Evolutionary conservation across 2,888 invertebrate genomes (phyloP).

Genomic region (Drosophila barbarae): DNA sequence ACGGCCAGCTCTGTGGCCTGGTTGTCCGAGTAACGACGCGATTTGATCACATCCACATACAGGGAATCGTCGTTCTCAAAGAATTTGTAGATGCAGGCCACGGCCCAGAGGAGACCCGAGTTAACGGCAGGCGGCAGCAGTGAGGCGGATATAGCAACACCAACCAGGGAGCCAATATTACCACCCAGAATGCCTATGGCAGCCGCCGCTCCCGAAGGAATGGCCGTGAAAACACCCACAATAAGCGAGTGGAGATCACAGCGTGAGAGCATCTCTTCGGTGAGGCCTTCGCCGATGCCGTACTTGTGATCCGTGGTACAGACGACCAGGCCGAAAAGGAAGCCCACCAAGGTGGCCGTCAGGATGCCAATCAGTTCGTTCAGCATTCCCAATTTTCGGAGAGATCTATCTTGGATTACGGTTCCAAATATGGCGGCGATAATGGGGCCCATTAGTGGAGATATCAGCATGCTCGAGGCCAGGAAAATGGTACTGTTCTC

Average conservation of each 20-base stretch:
- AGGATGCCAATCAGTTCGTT: conserved; percentile 86
- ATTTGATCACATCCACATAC: conserved; percentile 79
- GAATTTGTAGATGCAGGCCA: conserved; percentile 82
- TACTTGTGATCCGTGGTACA: conserved; percentile 82
- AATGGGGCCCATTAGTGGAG: conserved; percentile 90
- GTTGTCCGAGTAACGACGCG: conserved; percentile 82
- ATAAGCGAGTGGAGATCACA: conserved; percentile 85
- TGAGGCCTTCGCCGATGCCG: conserved; percentile 83
- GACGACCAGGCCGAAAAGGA: conserved; percentile 84
- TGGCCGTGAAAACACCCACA: conserved; percentile 86
- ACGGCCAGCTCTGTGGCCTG: conserved; percentile 83
- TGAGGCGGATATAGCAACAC: conserved; percentile 91
- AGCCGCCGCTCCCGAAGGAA: conserved; percentile 89
- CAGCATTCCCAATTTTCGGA: conserved; percentile 84
- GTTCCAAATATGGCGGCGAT: conserved; percentile 88
- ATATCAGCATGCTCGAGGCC: conserved; percentile 90
- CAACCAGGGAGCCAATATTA: conserved; percentile 88
- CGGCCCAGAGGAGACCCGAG: conserved; percentile 85
- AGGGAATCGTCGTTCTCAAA: conserved; percentile 80
- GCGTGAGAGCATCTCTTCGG: conserved; percentile 84
- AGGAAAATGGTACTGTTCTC: conserved; percentile 87
- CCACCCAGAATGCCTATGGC: conserved; percentile 89
- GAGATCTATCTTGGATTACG: conserved; percentile 84
- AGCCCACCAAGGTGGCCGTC: conserved; percentile 85
- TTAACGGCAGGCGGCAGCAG: conserved; percentile 90